A percentile compares a stretch with the other conserved stretches of the same genome.
These are phyloP conservation scores for human DNA, from an alignment of 2,113 vertebrate species.

Conservation along the genomic window GRCh38 chr16:49742501-49743000, in stretches of 20 bases:
- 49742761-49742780: neutral
- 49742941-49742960: fast-evolving
- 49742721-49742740: neutral
- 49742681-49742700: conserved; percentile 53
- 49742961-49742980: neutral
- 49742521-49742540: conserved; percentile 85
- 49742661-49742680: neutral
- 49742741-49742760: neutral
- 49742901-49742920: neutral
- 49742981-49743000: neutral
- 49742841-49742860: neutral
- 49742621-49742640: neutral
- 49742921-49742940: neutral
- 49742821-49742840: neutral
- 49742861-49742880: neutral
- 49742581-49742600: conserved; percentile 79
- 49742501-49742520: conserved; percentile 84
- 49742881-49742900: neutral
- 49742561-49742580: conserved; percentile 80
- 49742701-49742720: neutral
- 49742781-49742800: neutral
- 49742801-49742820: neutral
- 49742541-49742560: conserved; percentile 83
- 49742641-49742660: conserved; percentile 30
- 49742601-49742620: conserved; percentile 69